phyloP scores from a whole-genome alignment of 2,113 vertebrate species.

The Bettongia penicillata region DNA sequence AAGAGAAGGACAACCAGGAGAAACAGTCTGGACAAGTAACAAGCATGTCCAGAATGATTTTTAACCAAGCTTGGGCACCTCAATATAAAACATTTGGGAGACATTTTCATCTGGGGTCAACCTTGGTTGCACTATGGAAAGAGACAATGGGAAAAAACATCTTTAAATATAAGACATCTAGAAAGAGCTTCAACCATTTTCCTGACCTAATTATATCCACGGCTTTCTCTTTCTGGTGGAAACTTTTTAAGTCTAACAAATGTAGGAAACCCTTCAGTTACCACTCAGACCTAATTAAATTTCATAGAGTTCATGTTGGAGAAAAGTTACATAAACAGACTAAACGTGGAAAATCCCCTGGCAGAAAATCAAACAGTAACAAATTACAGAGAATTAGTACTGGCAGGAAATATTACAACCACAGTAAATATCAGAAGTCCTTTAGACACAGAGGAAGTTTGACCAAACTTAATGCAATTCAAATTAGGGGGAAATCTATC shows the following conservation, averaged over 20 bases:
- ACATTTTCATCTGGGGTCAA: background rate
- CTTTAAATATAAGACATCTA: background rate
- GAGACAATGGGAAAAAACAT: constrained; percentile 46
- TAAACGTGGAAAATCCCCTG: background rate
- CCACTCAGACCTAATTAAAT: background rate
- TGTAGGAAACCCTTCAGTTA: background rate
- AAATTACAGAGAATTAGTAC: background rate
- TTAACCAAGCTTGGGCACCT: background rate
- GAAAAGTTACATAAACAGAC: background rate
- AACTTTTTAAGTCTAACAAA: too few relatives aligned
- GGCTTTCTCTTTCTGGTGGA: background rate
- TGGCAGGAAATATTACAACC: too few relatives aligned
- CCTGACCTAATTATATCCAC: background rate
- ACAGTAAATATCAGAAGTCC: too few relatives aligned
- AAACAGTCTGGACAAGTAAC: constrained; percentile 25
- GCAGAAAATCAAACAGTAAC: background rate
- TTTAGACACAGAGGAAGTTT: too few relatives aligned
- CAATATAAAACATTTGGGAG: background rate
- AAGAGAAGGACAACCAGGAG: constrained; percentile 44
- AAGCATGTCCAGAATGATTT: constrained; percentile 32
- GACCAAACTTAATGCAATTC: too few relatives aligned
- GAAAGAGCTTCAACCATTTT: background rate
- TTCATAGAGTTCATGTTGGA: background rate
- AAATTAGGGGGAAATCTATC: too few relatives aligned
- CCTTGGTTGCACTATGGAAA: constrained; percentile 33